Evolutionary conservation across 1,140 invertebrate species (phyloP).

Genomic region (Steinernema feltiae): DNA sequence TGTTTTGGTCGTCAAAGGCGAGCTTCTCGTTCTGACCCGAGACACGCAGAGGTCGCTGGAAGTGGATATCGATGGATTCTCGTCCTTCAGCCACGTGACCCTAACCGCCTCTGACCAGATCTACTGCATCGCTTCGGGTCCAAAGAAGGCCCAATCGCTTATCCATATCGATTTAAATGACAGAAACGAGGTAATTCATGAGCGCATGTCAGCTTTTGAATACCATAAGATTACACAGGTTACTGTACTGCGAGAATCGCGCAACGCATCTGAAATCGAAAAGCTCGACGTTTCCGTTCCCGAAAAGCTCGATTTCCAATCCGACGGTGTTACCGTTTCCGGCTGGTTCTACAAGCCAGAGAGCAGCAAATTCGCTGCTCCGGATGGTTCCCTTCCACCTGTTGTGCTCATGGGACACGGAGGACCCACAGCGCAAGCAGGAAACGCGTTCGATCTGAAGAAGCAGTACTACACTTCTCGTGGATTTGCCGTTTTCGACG

Average conservation of each 20-base stretch:
- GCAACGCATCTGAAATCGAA: constrained; percentile 42
- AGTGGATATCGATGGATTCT: constrained; percentile 12
- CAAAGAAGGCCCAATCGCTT: constrained; percentile 25
- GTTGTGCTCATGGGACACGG: constrained; percentile 59
- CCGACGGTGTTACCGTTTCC: constrained; percentile 46
- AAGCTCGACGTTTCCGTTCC: constrained; percentile 56
- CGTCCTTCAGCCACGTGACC: constrained; percentile 18
- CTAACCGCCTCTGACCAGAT: constrained; percentile 16
- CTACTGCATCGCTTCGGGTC: constrained; percentile 26
- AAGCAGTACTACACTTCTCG: constrained; percentile 60
- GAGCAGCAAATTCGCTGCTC: constrained; percentile 57
- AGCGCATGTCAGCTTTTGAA: not conserved
- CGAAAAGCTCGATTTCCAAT: constrained; percentile 54
- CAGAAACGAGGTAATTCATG: not conserved
- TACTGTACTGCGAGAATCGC: constrained; percentile 24
- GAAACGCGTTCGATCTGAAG: constrained; percentile 50
- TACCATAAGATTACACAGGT: not conserved
- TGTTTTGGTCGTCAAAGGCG: constrained; percentile 33
- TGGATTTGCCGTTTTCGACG: constrained; percentile 60
- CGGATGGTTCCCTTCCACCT: constrained; percentile 55
- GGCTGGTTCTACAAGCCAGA: constrained; percentile 58
- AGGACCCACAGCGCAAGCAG: constrained; percentile 57
- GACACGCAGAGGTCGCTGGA: not conserved
- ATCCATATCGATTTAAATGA: constrained; percentile 25
- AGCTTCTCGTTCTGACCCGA: constrained; percentile 34